These are phyloP conservation scores for Xenopus tropicalis DNA, from an alignment of 2,113 vertebrate species.

Conservation along the genomic window DNA sequence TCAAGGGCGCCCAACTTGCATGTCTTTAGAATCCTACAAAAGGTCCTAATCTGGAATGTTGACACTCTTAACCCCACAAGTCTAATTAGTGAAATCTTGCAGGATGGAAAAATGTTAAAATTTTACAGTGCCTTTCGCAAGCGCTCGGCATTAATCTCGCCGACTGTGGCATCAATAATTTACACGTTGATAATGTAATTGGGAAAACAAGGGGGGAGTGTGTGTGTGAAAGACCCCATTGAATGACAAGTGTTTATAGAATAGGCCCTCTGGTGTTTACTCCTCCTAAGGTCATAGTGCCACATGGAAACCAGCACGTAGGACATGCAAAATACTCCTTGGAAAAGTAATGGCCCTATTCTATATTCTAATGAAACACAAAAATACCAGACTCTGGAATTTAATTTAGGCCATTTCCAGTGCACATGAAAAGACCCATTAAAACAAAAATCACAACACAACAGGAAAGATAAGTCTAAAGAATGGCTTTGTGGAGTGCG, in stretches of 20 bases:
- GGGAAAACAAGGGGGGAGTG: background rate
- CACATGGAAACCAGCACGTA: constrained; percentile 55
- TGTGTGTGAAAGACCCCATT: background rate
- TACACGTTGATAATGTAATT: constrained; percentile 34
- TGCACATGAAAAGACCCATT: constrained; percentile 11
- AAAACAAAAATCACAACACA: background rate
- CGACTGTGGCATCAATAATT: constrained; percentile 7
- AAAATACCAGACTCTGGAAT: constrained; percentile 25
- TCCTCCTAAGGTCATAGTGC: constrained; percentile 52
- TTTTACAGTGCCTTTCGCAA: constrained; percentile 2
- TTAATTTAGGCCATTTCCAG: constrained; percentile 33
- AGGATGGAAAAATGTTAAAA: constrained; percentile 9
- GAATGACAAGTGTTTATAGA: constrained; percentile 57
- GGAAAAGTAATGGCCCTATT: constrained; percentile 1
- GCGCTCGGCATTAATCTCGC: constrained; percentile 3
- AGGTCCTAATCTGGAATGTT: constrained; percentile 4
- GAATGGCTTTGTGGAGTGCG: constrained; percentile 23
- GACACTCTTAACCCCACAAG: constrained; percentile 17
- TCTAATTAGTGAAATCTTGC: constrained; percentile 32
- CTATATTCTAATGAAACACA: constrained; percentile 13
- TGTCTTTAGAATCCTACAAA: constrained; percentile 21
- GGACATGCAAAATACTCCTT: constrained; percentile 45
- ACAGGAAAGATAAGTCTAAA: constrained; percentile 3
- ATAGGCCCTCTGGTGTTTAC: constrained; percentile 55
- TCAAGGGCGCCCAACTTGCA: constrained; percentile 24